Base-by-base conservation (phyloP, 1,140 invertebrate genomes). In the Cotesia glomerata region DNA sequence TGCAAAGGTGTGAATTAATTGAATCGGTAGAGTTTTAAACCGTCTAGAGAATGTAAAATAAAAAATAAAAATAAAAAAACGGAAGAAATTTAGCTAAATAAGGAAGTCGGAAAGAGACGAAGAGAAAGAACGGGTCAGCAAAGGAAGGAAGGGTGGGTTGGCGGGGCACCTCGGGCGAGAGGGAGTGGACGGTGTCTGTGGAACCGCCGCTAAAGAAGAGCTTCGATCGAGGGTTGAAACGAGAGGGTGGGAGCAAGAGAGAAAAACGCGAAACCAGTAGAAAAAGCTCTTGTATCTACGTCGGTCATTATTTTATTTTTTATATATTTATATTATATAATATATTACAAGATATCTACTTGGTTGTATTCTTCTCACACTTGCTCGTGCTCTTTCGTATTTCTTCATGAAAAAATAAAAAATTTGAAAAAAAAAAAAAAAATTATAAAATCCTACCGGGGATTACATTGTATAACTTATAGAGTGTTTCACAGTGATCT, bases 401-500 rank as follows among this genome's bases (percentile, higher is more conserved):
- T 51, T 26, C 26, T 26, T 26, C 1, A 26, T 3, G 26, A 26
- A 26, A 26, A 26, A 26, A 26, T 2, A 2, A 3, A 26, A 26
- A 26, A 26, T 2, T 26, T 26, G 26, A 26, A 26, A 26, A 26
- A 26, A 26, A 26, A 26, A 26, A 26, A 18, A 18, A 18, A 1
- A 8, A 32, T 16, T 70, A 36, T 68, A 54, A 73, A 66, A 39
- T 58, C 39, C 54, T 26, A 26, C 26, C 49, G 58, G 45, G 34
- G 54, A 68, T 11, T 13, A 69, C 18, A 45, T 13, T 18, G 13
- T 45, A 32, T 11, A 61, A 51, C 59, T 39, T 32, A 16, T 18
- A 67, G 65, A 67, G 81, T 80, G 76, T 75, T 84, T 82, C 79
- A 59, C 79, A 80, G 82, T 84, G 81, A 81, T 84, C 79, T 78